Base-by-base conservation (phyloP, 1,140 invertebrate species). In the Geopemphigus sp. region DNA sequence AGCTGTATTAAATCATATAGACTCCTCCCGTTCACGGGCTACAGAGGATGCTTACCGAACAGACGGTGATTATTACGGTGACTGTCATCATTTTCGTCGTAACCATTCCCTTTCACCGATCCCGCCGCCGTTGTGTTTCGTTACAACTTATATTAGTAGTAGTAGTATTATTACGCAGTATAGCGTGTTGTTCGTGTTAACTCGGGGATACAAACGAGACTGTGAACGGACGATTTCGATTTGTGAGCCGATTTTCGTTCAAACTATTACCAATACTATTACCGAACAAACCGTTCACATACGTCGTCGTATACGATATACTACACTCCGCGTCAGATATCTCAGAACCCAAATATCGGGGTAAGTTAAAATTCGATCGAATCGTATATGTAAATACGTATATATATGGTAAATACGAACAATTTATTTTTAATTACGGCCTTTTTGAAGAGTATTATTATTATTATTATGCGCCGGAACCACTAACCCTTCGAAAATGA, bases 91-190 rank as follows among this genome's bases (percentile, higher is more conserved):
- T 74, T 59, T 39, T 56, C 29, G 50, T 56, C 72, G 72, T 59
- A 59, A 61, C 32, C 29, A 57, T 76, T 76, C 73, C 73, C 73
- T 76, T 76, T 76, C 73, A 76, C 73, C 24, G 73, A 76, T 59
- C 29, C 56, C 32, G 39, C n/a, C n/a, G 53, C 39, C 29, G 73
- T 76, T 76, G 24, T 59, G 54, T 74, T 57, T 22, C 47, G 64
- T 68, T 24, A 24, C 8, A 39, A 39, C 32, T 39, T 39, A 39
- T 39, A 39, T 39, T 39, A 39, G 32, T 39, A 39, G 3, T 39
- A 39, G 3, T 39, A 39, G 3, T 39, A 39, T 39, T 39, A 39
- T 39, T 39, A 39, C 32, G 8, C 8, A 8, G 32, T 39, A 39
- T 15, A 68, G 63, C n/a, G 32, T 68, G n/a, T n/a, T n/a, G n/a